Percentiles rank a stretch among this genome's conserved stretches.
phyloP scores from a whole-genome alignment of 1,140 invertebrate genomes.

The Anastrepha obliqua region DNA sequence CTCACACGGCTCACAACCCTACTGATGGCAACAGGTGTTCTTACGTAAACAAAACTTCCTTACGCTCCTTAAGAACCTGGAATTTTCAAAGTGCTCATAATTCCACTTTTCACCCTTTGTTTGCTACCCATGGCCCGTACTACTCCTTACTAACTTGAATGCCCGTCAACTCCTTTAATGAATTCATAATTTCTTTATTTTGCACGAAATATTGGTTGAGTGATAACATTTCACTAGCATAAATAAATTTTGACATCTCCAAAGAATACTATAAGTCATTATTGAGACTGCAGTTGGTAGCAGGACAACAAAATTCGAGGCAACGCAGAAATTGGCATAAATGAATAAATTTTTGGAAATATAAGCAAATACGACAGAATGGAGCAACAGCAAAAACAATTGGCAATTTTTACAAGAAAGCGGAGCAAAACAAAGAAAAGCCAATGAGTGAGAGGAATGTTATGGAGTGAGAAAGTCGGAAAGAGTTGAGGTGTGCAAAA shows the following conservation, averaged over 20 bases:
- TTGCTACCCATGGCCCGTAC: background rate
- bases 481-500: background rate
- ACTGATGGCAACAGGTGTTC: background rate
- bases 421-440: background rate
- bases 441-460: background rate
- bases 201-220: background rate
- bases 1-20: background rate
- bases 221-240: conserved; percentile 17
- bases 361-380: background rate
- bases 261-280: background rate
- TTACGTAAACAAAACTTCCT: background rate
- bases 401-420: background rate
- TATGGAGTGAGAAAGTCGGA: background rate
- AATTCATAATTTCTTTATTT: background rate
- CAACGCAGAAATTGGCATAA: background rate
- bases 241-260: conserved; percentile 4
- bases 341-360: conserved; percentile 20
- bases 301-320: background rate
- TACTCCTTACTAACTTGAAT: background rate
- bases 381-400: background rate
- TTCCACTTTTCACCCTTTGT: too few relatives aligned
- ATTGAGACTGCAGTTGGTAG: background rate
- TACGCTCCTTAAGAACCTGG: too few relatives aligned
- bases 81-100: background rate
- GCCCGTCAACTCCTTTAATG: background rate